phyloP scores from a whole-genome alignment of 1,140 invertebrate genomes.

The Helicoverpa zea region DNA sequence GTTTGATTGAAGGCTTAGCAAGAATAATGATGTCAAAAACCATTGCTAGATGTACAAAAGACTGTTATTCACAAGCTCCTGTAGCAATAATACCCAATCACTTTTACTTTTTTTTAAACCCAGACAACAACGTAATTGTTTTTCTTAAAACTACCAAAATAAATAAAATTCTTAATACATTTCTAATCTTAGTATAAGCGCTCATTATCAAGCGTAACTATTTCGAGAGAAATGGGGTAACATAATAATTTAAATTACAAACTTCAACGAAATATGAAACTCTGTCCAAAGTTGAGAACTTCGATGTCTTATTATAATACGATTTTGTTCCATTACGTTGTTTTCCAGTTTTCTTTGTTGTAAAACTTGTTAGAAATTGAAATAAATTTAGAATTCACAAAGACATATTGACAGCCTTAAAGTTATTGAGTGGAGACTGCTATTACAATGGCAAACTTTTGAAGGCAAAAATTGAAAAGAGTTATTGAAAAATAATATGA shows the following conservation, averaged over 20 bases:
- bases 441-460: too few species aligned
- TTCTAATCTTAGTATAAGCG: conserved; percentile 8
- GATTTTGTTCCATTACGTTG: neutral
- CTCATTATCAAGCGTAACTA: neutral
- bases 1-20: too few species aligned
- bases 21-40: too few species aligned
- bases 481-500: too few species aligned
- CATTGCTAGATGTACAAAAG: too few species aligned
- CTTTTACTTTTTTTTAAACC: neutral
- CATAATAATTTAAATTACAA: conserved; percentile 6
- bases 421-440: too few species aligned
- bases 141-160: neutral
- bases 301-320: neutral
- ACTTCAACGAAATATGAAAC: neutral
- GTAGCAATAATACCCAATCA: neutral
- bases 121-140: neutral
- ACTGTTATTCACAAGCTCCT: too few species aligned
- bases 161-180: neutral
- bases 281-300: too few species aligned
- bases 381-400: neutral
- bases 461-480: too few species aligned
- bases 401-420: too few species aligned
- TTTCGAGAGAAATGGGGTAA: neutral
- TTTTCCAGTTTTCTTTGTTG: too few species aligned
- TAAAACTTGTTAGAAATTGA: neutral